Evolutionary conservation across 2,888 invertebrate genomes (phyloP).

Genomic region (Operophtera brumata): DNA sequence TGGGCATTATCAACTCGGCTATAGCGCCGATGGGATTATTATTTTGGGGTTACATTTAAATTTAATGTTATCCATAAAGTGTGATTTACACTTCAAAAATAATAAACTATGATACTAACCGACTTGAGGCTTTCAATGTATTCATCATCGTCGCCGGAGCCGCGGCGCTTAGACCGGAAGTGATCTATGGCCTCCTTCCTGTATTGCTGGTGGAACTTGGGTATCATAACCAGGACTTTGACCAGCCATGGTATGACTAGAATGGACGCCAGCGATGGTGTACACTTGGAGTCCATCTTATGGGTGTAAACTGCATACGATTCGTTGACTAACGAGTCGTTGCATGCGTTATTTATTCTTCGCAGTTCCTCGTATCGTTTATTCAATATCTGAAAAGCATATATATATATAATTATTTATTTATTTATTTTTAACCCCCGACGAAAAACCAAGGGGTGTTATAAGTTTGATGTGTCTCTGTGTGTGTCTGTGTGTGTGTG

Average conservation of each 20-base stretch:
- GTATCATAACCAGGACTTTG: slow-evolving; percentile 32
- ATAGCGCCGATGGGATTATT: too few relatives aligned
- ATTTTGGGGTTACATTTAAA: too few relatives aligned
- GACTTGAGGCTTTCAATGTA: slow-evolving; percentile 23
- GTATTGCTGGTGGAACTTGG: slow-evolving; percentile 27
- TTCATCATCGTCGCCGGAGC: slow-evolving; percentile 27
- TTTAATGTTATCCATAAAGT: too few relatives aligned
- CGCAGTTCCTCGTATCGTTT: slow-evolving; percentile 12
- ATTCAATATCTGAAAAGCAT: slow-evolving; percentile 12
- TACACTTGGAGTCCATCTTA: slow-evolving; percentile 52
- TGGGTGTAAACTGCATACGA: slow-evolving; percentile 81
- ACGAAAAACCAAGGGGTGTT: too few relatives aligned
- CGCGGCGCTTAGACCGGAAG: slow-evolving; percentile 32
- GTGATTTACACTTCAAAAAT: too few relatives aligned
- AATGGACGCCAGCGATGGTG: slow-evolving; percentile 36
- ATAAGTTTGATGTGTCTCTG: too few relatives aligned
- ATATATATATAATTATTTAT: background rate
- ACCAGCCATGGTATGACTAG: slow-evolving; percentile 35
- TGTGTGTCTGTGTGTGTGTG: too few relatives aligned
- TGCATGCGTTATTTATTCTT: slow-evolving; percentile 9
- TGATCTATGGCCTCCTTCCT: slow-evolving; percentile 22
- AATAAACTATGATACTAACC: slow-evolving; percentile 31
- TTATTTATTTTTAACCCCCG: too few relatives aligned
- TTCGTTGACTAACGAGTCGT: slow-evolving; percentile 17
- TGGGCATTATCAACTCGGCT: too few relatives aligned